phyloP scores from a whole-genome alignment of 2,888 invertebrate genomes.

The Cheilosia grossa region DNA sequence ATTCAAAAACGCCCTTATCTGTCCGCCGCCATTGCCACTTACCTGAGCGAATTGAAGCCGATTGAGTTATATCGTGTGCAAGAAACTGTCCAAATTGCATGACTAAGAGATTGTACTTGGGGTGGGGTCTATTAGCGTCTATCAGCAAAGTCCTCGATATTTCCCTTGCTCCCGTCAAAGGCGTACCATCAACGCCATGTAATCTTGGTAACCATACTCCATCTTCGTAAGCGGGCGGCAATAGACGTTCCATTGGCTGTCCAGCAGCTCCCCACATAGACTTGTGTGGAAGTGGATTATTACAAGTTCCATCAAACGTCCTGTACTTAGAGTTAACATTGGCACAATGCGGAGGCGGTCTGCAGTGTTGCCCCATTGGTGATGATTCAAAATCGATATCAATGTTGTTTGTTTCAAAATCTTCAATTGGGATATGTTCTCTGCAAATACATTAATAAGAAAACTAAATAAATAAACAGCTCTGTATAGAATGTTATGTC shows the following conservation, averaged over 20 bases:
- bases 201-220: constrained; percentile 84
- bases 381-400: constrained; percentile 79
- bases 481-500: not conserved
- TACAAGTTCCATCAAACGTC: constrained; percentile 92
- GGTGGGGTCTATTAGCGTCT: constrained; percentile 86
- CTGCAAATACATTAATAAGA: constrained; percentile 58
- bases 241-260: constrained; percentile 86
- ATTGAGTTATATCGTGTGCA: constrained; percentile 89
- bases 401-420: constrained; percentile 82
- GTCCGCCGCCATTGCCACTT: constrained; percentile 76
- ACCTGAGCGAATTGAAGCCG: constrained; percentile 88
- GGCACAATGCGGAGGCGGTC: constrained; percentile 83
- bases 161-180: constrained; percentile 87
- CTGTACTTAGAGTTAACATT: constrained; percentile 85
- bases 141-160: constrained; percentile 87
- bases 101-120: constrained; percentile 86
- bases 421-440: constrained; percentile 80
- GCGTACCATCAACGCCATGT: constrained; percentile 82
- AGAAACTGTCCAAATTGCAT: constrained; percentile 93
- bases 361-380: constrained; percentile 80
- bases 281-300: constrained; percentile 85
- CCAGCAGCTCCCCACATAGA: constrained; percentile 88
- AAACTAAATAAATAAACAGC: not conserved
- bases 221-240: constrained; percentile 88
- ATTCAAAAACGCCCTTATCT: no score